Conservation (phyloP, 2,888 invertebrate species). For the Myopa testacea region DNA sequence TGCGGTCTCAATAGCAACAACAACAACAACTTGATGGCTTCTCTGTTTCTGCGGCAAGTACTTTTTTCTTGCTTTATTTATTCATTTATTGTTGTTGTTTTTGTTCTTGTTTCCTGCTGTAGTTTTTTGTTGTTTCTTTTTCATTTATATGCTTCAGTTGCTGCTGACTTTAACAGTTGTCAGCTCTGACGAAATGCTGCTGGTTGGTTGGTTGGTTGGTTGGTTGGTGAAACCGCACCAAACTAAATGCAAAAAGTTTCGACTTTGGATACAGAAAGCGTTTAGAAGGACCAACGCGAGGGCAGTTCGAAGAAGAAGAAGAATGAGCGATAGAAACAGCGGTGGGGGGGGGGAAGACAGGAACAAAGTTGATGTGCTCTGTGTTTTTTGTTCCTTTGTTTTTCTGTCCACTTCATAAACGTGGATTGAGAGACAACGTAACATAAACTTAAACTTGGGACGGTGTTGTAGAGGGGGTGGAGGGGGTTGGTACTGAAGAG, state of each 20-base stretch:
- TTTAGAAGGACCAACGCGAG: background rate
- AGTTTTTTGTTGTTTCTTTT: background rate
- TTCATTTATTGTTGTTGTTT: background rate
- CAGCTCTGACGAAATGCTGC: background rate
- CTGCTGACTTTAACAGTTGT: background rate
- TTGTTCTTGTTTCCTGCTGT: background rate
- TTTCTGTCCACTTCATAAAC: no score
- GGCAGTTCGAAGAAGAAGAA: background rate
- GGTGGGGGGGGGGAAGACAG: no score
- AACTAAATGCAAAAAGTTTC: slow-evolving; percentile 3
- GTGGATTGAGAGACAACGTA: no score
- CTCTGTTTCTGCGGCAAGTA: background rate
- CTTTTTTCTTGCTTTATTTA: background rate
- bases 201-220: background rate
- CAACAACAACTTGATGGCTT: background rate
- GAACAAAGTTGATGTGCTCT: no score
- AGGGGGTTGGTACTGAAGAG: no score
- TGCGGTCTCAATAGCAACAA: background rate
- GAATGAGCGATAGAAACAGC: background rate
- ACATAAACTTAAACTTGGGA: no score
- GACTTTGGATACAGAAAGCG: background rate
- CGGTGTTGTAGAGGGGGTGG: no score
- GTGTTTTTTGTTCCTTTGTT: background rate
- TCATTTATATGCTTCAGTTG: background rate
- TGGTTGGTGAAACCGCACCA: background rate